Base-by-base conservation (phyloP, 2,113 vertebrate species). In the Serranochromis macrocephalus region DNA sequence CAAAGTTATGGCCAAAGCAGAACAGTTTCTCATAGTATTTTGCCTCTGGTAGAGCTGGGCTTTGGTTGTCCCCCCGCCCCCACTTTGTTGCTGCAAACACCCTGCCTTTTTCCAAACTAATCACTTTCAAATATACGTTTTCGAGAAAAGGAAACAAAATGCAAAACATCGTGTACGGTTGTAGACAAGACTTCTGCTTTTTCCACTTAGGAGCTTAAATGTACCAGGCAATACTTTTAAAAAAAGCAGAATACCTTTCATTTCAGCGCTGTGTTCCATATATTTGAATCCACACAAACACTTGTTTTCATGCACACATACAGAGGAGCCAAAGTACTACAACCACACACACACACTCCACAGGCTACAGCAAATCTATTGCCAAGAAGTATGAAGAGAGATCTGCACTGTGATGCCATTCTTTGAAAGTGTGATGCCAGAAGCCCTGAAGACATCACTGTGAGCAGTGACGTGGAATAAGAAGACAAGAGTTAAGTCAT, bases 351-450 rank as follows among this genome's bases (percentile, higher is more conserved):
- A 45, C 80, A 87, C 73, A 45, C 24, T 86, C 88, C 89, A 94
- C 84, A 31, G 38, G 63, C 90, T 84, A 89, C 19, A 36, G 55
- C 42, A 80, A 33, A 29, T 84, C 58, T 81, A 93, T 87, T 36
- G 53, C 87, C 89, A 93, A 83, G 86, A 85, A 83, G 58, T 33
- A 83, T 66, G 75, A 89, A 78, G 91, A 89, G 94, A 96, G 96
- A 97, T 97, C 98, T 99, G 98, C 99, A 99, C 98, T 98, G 98
- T 97, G 97, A 98, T 97, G 95, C 97, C 97, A 98, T 96, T 94
- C 21, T 96, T 97, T 96, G 94, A 90, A 96, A 97, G 97, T 98
- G 98, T 99, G 98, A 99, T 99, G 98, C 98, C 99, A 98, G 98
- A 99, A 97, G 97, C 97, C 96, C 96, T 90, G 68, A 55, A 9